phyloP scores from a whole-genome alignment of 2,113 vertebrate species.

The Tapirus terrestris region DNA sequence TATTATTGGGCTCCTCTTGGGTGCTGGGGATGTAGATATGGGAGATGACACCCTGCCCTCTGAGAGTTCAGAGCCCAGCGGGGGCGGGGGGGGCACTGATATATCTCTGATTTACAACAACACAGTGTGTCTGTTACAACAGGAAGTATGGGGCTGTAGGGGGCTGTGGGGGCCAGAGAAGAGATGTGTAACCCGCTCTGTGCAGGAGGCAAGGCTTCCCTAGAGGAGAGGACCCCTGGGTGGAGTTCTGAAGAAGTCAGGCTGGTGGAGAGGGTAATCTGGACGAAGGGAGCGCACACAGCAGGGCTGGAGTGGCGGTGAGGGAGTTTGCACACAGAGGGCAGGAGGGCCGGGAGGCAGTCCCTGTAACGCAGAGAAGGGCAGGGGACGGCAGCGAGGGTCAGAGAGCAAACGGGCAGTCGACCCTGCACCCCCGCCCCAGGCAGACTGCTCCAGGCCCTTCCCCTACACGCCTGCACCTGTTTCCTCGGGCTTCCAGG shows the following conservation, averaged over 20 bases:
- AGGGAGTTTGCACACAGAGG: background rate
- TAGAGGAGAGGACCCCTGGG: background rate
- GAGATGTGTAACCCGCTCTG: background rate
- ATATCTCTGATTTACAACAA: background rate
- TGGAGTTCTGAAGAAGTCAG: background rate
- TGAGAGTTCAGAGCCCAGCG: background rate
- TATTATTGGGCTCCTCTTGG: background rate
- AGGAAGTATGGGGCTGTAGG: background rate
- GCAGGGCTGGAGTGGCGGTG: background rate
- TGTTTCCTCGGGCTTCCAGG: background rate
- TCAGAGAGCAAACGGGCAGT: too few species aligned
- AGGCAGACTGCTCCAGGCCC: background rate
- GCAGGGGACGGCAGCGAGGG: background rate
- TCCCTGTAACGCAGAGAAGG: background rate
- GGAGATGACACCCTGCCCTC: background rate
- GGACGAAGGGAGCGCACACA: background rate
- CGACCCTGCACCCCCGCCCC: too few species aligned
- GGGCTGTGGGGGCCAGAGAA: background rate
- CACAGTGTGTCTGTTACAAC: background rate
- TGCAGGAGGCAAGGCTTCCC: background rate
- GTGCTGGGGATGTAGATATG: background rate
- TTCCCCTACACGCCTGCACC: accelerated
- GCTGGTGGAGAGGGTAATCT: background rate
- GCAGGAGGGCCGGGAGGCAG: background rate
- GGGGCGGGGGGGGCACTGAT: background rate